A percentile compares a stretch with the other conserved stretches of the same genome.
Evolutionary conservation across 2,797 vertebrate species (phyloP).

Genomic region (Graptemys geographica): DNA sequence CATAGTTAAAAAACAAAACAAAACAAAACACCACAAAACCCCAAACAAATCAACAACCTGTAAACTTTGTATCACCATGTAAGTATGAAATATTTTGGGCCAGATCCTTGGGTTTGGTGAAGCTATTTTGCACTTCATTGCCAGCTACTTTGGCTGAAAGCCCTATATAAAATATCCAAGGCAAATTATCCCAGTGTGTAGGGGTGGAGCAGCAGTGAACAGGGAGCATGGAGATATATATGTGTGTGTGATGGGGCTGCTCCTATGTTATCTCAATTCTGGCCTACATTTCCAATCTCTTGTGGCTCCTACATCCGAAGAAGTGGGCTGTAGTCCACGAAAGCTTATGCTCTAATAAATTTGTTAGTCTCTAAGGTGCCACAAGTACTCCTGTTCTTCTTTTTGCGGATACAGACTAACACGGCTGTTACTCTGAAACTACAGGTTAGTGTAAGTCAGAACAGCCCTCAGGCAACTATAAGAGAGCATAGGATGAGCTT

Average conservation of each 20-base stretch:
- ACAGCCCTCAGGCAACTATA: neutral
- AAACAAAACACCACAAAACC: neutral
- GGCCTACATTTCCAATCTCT: neutral
- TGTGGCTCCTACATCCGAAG: neutral
- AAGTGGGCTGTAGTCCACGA: too few relatives aligned
- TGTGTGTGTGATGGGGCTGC: neutral
- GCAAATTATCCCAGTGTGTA: slow-evolving; percentile 2
- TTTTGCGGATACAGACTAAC: too few relatives aligned
- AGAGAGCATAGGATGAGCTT: neutral
- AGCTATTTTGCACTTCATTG: neutral
- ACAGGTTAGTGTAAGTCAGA: neutral
- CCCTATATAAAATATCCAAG: neutral
- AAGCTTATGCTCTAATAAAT: too few relatives aligned
- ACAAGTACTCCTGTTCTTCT: too few relatives aligned
- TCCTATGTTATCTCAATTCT: neutral
- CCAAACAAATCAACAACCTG: accelerated
- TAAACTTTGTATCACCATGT: neutral
- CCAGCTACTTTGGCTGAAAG: neutral
- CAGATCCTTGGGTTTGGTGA: neutral
- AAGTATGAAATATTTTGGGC: neutral
- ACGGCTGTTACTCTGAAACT: too few relatives aligned
- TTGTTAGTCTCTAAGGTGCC: too few relatives aligned
- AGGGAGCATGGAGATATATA: neutral
- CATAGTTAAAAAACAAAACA: neutral
- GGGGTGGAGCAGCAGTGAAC: neutral